These are phyloP conservation scores for Pristionchus exspectatus DNA, from an alignment of 2,888 invertebrate species.

Conservation along the genomic window DNA sequence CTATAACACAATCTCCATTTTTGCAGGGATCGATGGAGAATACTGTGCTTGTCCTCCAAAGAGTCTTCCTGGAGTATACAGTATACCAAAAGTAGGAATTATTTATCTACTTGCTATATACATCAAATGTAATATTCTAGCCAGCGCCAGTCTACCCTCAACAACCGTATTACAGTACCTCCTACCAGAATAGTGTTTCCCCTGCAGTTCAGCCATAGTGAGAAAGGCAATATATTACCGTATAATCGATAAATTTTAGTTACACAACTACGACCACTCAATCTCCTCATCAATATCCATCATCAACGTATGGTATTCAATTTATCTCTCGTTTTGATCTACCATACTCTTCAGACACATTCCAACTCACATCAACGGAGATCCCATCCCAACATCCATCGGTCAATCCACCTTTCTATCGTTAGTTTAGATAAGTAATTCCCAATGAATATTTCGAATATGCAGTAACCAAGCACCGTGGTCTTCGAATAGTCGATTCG, in stretches of 20 bases:
- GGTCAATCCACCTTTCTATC: no score
- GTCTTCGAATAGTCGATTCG: constrained; percentile 26
- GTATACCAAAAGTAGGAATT: constrained; percentile 2
- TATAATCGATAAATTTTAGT: neutral
- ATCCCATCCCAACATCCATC: neutral
- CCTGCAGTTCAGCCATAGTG: neutral
- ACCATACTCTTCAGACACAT: neutral
- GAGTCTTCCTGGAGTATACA: constrained; percentile 25
- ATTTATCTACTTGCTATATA: no score
- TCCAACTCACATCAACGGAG: neutral
- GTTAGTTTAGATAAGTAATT: no score
- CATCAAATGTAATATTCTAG: neutral
- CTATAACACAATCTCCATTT: neutral
- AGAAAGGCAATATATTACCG: neutral
- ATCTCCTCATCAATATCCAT: neutral
- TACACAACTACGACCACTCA: neutral
- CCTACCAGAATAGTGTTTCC: neutral
- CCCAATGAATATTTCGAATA: no score
- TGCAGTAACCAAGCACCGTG: neutral
- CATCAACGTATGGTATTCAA: constrained; percentile 16
- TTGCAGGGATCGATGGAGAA: constrained; percentile 8
- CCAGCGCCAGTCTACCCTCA: neutral
- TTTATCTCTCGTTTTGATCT: neutral
- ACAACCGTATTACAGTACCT: neutral
- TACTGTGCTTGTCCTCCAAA: constrained; percentile 46